Evolutionary conservation across 2,113 vertebrate species (phyloP).

Genomic region (Hypomesus transpacificus): DNA sequence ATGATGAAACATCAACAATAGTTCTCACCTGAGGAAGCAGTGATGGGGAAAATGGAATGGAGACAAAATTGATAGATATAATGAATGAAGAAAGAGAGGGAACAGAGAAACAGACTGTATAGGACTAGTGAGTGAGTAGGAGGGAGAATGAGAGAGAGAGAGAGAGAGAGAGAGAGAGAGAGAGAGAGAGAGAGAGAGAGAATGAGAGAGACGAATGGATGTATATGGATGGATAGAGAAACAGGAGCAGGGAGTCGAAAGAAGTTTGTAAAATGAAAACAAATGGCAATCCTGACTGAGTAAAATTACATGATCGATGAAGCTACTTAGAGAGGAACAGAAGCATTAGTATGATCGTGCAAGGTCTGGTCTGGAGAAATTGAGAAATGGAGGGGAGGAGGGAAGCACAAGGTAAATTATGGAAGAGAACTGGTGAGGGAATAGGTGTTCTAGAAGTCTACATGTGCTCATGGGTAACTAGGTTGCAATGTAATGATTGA

Average conservation of each 20-base stretch:
- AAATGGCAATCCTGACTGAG: constrained; percentile 52
- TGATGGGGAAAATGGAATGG: no score
- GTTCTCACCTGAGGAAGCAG: no score
- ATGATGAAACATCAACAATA: no score
- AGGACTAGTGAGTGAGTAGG: neutral
- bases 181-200: neutral
- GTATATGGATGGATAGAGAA: constrained; percentile 2
- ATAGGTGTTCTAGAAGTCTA: constrained; percentile 59
- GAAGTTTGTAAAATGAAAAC: constrained; percentile 45
- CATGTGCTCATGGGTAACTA: constrained; percentile 70
- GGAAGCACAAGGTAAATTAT: constrained; percentile 33
- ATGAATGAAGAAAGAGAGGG: neutral
- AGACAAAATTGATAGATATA: neutral
- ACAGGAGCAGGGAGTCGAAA: constrained; percentile 4
- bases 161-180: neutral
- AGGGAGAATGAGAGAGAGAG: neutral
- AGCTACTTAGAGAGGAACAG: constrained; percentile 49
- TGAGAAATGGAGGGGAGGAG: neutral
- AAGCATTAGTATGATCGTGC: constrained; percentile 52
- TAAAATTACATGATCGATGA: constrained; percentile 52
- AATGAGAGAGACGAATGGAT: constrained; percentile 16
- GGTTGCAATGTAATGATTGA: constrained; percentile 61
- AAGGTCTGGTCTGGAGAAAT: constrained; percentile 45
- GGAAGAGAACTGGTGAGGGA: constrained; percentile 46
- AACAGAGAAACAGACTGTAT: neutral